Base-by-base conservation (phyloP, 2,888 invertebrate genomes). In the Glaucopsyche alexis region DNA sequence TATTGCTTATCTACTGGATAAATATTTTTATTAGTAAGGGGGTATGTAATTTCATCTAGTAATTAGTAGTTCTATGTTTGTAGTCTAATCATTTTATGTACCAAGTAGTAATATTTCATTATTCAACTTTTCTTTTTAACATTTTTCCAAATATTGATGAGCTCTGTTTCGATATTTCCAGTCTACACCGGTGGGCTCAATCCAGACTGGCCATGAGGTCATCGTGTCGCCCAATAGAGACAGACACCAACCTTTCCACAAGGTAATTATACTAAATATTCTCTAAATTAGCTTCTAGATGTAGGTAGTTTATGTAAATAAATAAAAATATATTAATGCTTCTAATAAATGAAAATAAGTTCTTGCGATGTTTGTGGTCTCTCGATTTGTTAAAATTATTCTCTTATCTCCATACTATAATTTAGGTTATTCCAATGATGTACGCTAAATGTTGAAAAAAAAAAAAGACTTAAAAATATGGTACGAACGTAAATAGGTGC, bases 131-230 rank as follows among this genome's bases (percentile, higher is more conserved):
- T 16, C 16, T 52, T 45, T 45, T 49, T 49, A 60, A 19, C 5
- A 60, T 29, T 60, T 16, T 9, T 29, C 60, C 60, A 60, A 38
- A 38, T 71, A 14, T 50, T 45, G 6, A 60, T 47, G 42, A 29
- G 16, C 42, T 47, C 14, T 45, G 45, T 71, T 71, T 64, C 14
- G 6, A 19, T 47, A 19, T 13, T 81, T 79, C 7, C 95, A 98
- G 98, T 97, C 97, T 79, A 98, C 98, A 78, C 98, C 98, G 76
- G 97, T 98, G 85, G 97, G 97, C 85, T 98, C 98, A 71, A 94
- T 98, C 85, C 97, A 97, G 93, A 97, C 98, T 80, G 96, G 96
- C 81, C 98, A 98, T 87, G 98, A 98, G 93, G 96, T 97, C 80
- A 96, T 98, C 80, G 96, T 97, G 81, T 98, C 98, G 81, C 98